Evolutionary conservation across 2,113 vertebrate genomes (phyloP), one percentile per base, ranked within the genome.

Genomic region (Pipra filicauda): DNA sequence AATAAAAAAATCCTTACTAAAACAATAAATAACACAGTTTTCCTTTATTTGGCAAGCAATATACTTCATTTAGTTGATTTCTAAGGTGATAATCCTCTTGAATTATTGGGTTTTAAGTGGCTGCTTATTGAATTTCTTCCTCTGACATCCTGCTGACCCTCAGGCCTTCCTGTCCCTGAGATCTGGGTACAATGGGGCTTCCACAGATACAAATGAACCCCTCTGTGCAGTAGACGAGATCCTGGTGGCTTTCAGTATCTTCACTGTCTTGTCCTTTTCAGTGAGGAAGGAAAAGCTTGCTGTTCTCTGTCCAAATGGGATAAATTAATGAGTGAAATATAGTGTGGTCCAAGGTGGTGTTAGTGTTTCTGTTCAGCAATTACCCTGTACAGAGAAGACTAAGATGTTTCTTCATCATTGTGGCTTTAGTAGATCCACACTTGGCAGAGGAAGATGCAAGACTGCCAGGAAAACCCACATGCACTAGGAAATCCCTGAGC

Each of bases 21-120:
- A 97, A 69, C 58, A 92, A 94, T 75, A 90, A 91, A 93, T 83
- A 95, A 87, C 26, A 12, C 5, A 55, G 12, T 69, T 86, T 93
- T 62, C 19, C 13, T 41, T 44, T 75, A 58, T 91, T 87, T 91
- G 70, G 61, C 37, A 88, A 95, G 52, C 3, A 84, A 33, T 78
- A 61, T 70, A 3, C 33, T 91, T 11, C 12, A 62, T 84, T 81
- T 81, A 55, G 41, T 78, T 95, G 83, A 93, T 84, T 94, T 95
- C n/a, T 67, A 79, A 72, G 37, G 54, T 91, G 91, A 92, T 95
- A 89, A 87, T 81, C 13, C n/a, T 66, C 62, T 87, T 92, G 73
- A 94, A 81, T 91, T 91, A 92, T 55, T 79, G 54, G 4, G 1
- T 49, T 94, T 93, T 95, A 94, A 86, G 48, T 71, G 30, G 31